phyloP scores from a whole-genome alignment of 2,888 invertebrate genomes.

The Parelbella ahira region DNA sequence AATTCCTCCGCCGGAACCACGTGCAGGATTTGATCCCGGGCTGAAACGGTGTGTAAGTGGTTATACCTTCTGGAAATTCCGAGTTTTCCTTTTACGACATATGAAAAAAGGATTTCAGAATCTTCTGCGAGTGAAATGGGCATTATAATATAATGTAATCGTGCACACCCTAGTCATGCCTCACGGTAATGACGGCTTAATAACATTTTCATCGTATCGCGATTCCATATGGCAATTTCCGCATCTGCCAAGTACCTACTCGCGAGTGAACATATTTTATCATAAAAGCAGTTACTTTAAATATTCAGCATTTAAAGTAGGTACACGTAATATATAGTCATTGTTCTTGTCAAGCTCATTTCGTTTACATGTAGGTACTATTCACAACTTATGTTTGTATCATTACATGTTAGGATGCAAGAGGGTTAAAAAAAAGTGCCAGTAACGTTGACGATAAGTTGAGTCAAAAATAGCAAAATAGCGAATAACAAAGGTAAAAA shows the following conservation, averaged over 20 bases:
- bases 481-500: too few species aligned
- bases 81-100: constrained; percentile 20
- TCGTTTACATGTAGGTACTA: too few species aligned
- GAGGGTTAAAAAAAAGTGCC: too few species aligned
- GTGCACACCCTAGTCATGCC: constrained; percentile 19
- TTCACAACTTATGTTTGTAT: too few species aligned
- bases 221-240: constrained; percentile 12
- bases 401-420: too few species aligned
- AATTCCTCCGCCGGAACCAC: constrained; percentile 7
- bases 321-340: too few species aligned
- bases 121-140: constrained; percentile 5
- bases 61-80: constrained; percentile 10
- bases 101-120: constrained; percentile 18
- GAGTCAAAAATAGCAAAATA: too few species aligned
- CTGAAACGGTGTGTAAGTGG: constrained; percentile 13
- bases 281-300: background rate
- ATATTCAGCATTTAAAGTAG: background rate
- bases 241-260: constrained; percentile 10
- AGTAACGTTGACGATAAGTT: too few species aligned
- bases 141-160: constrained; percentile 18
- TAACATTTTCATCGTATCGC: constrained; percentile 12
- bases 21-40: constrained; percentile 11
- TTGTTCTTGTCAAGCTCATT: too few species aligned
- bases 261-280: constrained; percentile 1
- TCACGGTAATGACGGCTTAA: constrained; percentile 16